Conservation (phyloP, 2,113 vertebrate genomes). For the Rhinolophus ferrumequinum region DNA sequence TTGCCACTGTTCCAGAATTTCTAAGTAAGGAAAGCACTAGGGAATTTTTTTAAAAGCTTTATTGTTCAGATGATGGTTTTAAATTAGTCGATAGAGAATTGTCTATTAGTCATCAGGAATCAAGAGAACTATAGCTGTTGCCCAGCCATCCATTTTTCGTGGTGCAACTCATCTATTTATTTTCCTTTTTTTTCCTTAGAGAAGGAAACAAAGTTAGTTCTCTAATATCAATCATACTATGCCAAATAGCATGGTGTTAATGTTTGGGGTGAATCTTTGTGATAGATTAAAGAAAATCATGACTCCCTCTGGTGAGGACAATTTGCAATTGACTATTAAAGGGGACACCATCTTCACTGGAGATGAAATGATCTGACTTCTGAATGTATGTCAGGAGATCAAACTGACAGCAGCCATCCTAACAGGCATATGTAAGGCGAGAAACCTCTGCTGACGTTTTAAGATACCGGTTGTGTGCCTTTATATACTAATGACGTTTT, state of each 20-base stretch:
- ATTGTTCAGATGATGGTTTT: not conserved
- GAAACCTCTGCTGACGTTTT: not conserved
- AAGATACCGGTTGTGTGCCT: not conserved
- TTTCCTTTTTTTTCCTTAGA: not conserved
- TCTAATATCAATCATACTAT: not conserved
- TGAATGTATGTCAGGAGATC: not conserved
- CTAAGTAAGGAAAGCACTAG: not conserved
- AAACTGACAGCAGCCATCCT: not conserved
- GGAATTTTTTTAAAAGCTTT: not conserved
- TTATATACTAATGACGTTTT: slow-evolving; percentile 26
- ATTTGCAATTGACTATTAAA: not conserved
- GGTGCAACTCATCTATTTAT: not conserved
- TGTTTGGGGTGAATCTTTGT: slow-evolving; percentile 27
- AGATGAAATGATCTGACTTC: not conserved
- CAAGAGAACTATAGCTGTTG: not conserved
- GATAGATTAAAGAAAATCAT: slow-evolving; percentile 49
- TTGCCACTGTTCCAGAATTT: not conserved
- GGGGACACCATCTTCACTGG: not conserved
- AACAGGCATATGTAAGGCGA: not conserved
- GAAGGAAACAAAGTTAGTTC: not conserved
- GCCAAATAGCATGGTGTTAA: not conserved
- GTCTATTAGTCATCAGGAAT: not conserved
- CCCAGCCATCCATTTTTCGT: not conserved
- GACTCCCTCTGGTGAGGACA: not conserved
- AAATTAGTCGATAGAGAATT: not conserved